Conservation (phyloP, 2,113 vertebrate genomes). For the Calyptomena viridis region DNA sequence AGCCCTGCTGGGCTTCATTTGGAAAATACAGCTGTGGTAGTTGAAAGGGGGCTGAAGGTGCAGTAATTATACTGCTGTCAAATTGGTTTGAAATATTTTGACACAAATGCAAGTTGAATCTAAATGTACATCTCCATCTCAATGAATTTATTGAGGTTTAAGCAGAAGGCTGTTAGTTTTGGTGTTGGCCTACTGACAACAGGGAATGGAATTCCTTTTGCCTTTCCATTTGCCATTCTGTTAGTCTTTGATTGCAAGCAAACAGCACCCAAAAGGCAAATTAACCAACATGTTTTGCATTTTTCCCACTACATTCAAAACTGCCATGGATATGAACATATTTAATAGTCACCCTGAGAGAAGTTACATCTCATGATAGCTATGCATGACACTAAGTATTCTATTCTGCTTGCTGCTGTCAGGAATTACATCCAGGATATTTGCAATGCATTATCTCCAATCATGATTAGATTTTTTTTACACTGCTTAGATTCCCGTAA, state of each 20-base stretch:
- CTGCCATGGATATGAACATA: not conserved
- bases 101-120: conserved; percentile 13
- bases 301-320: conserved; percentile 25
- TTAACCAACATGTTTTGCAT: not conserved
- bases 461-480: not conserved
- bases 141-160: not conserved
- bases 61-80: conserved; percentile 1
- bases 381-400: not conserved
- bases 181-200: not conserved
- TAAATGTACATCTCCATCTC: not conserved
- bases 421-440: not conserved
- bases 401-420: not conserved
- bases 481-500: not conserved
- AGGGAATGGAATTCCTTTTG: not conserved
- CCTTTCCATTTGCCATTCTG: not conserved
- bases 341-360: not conserved
- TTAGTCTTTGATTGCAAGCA: not conserved
- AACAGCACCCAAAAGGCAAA: not conserved
- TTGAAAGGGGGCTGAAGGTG: not conserved
- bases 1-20: not conserved
- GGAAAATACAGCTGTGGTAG: not conserved
- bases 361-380: not conserved
- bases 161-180: not conserved
- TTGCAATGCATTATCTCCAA: not conserved
- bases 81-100: conserved; percentile 24